These are phyloP conservation scores for Chaitophorus viminalis DNA, from an alignment of 2,888 invertebrate genomes.

Conservation along the genomic window DNA sequence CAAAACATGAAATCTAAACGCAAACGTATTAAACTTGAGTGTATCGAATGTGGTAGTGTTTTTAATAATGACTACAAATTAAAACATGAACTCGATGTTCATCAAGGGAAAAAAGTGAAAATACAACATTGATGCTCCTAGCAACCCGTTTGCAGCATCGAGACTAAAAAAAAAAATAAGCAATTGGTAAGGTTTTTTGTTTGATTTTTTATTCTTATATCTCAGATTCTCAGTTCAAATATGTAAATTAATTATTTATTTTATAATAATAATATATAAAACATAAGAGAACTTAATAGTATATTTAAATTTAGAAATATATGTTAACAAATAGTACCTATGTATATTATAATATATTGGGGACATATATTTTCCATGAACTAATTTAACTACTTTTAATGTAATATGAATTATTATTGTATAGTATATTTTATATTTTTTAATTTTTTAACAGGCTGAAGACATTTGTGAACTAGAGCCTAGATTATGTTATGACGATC, in stretches of 20 bases:
- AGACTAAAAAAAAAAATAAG: neutral
- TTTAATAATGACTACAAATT: slow-evolving; percentile 17
- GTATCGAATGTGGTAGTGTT: neutral
- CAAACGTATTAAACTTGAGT: neutral
- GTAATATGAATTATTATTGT: neutral
- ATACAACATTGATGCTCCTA: neutral
- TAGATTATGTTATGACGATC: neutral
- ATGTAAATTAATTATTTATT: no score
- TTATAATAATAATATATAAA: no score
- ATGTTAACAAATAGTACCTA: no score
- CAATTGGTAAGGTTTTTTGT: no score
- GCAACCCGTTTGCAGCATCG: neutral
- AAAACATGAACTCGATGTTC: neutral
- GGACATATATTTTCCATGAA: no score
- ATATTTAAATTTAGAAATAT: no score
- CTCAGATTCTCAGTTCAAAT: no score
- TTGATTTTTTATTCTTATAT: no score
- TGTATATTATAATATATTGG: no score
- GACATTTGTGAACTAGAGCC: neutral
- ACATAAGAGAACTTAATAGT: no score
- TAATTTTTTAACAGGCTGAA: neutral
- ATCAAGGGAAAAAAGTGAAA: neutral
- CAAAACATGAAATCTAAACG: neutral
- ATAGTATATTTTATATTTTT: neutral
- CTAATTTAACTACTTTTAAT: no score